phyloP scores from a whole-genome alignment of 2,113 vertebrate species.

The Muntiacus reevesi region DNA sequence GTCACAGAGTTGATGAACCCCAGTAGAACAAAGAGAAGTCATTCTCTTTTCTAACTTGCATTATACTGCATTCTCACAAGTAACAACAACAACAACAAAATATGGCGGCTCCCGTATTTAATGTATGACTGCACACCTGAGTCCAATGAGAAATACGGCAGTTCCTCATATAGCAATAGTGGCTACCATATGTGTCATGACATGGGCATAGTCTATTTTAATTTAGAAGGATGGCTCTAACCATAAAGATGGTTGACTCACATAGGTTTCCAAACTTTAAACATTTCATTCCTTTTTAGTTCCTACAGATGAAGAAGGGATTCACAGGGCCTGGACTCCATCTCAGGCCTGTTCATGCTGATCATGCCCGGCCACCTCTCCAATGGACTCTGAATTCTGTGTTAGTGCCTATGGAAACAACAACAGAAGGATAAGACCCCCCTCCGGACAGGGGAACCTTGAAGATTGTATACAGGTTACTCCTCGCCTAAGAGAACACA shows the following conservation, averaged over 20 bases:
- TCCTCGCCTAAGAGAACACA: no score
- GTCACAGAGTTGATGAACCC: not conserved
- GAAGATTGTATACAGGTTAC: no score
- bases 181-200: not conserved
- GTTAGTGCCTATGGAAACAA: no score
- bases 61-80: not conserved
- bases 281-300: not conserved
- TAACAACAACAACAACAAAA: not conserved
- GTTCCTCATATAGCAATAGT: not conserved
- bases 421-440: no score
- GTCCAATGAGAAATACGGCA: not conserved
- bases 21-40: conserved; percentile 33
- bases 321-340: no score
- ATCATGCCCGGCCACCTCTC: no score
- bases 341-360: no score
- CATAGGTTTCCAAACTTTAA: not conserved
- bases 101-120: not conserved
- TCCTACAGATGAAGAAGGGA: not conserved
- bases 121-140: not conserved
- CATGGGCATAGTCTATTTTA: conserved; percentile 2
- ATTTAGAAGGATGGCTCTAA: conserved; percentile 25
- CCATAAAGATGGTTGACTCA: conserved; percentile 15
- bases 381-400: no score
- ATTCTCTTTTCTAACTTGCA: conserved; percentile 1
- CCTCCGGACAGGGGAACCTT: no score